Conservation (phyloP, 2,797 vertebrate genomes). For the Hafferia zeledoni region DNA sequence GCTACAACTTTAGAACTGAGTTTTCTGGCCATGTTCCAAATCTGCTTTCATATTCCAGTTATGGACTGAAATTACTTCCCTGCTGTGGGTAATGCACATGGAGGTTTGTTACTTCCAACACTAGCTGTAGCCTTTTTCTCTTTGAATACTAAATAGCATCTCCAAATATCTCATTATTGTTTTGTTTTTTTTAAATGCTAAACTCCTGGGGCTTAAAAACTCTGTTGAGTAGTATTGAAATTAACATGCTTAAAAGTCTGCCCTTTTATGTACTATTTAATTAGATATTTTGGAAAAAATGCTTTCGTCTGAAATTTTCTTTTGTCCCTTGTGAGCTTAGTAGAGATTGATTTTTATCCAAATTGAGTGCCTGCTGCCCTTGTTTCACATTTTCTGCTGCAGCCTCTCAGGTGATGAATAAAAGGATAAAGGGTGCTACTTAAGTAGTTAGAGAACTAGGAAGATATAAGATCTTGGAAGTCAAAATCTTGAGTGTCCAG, state of each 20-base stretch:
- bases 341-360: neutral
- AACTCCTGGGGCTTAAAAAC: neutral
- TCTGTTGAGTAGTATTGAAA: neutral
- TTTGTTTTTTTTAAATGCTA: neutral
- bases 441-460: neutral
- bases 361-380: neutral
- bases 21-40: neutral
- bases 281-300: neutral
- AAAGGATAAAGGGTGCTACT: neutral
- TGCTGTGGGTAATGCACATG: neutral
- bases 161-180: neutral
- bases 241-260: neutral
- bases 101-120: neutral
- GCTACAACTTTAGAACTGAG: neutral
- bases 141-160: neutral
- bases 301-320: neutral
- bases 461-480: neutral
- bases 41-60: neutral
- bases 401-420: neutral
- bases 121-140: neutral
- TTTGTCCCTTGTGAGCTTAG: neutral
- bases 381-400: neutral
- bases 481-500: neutral
- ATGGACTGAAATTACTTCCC: neutral
- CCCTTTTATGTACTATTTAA: neutral